Evolutionary conservation across 37 sponge, comb jelly and placozoan species (phyloP), one percentile per base, ranked within the genome.

Genomic region (Haliclona indistincta): DNA sequence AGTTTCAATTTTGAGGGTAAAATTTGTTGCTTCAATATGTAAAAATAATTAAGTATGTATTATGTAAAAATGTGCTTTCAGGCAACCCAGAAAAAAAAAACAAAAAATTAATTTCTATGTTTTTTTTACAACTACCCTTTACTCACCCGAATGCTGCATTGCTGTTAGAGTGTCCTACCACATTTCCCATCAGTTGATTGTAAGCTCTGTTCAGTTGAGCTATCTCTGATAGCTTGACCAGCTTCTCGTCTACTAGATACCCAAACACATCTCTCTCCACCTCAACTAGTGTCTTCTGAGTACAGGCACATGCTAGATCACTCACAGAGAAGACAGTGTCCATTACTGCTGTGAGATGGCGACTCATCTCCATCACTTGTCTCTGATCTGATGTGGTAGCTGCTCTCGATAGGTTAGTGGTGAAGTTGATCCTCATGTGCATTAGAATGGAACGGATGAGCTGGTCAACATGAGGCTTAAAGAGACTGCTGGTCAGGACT

Each of bases 371-470:
- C 25, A 58, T 6, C 7, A 58, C 25, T 20, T n/a, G 11, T n/a
- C 28, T 11, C 23, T 58, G 7, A 26, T 58, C 60, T n/a, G 6
- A 20, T 25, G 60, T 20, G n/a, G 60, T n/a, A n/a, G 28, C 60
- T 25, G 60, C 60, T 58, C 28, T 26, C 6, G 6, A 25, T 26
- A 58, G 11, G 7, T 20, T 8, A n/a, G 26, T 58, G 38, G 82
- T 71, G 78, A 88, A 88, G 76, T 76, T 88, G 61, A 88, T 43
- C 29, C 68, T 81, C 80, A 83, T 67, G 55, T 91, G 88, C 74
- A 91, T 78, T 35, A 76, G 72, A 15, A 87, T 32, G n/a, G 89
- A 67, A 25, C 84, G 43, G 25, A 91, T 29, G 28, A 91, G 72
- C 83, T 91, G 92, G 45, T 91, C 84, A 10, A 91, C 84, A 56